phyloP scores from a whole-genome alignment of 2,113 vertebrate genomes.

The Macrotis lagotis region DNA sequence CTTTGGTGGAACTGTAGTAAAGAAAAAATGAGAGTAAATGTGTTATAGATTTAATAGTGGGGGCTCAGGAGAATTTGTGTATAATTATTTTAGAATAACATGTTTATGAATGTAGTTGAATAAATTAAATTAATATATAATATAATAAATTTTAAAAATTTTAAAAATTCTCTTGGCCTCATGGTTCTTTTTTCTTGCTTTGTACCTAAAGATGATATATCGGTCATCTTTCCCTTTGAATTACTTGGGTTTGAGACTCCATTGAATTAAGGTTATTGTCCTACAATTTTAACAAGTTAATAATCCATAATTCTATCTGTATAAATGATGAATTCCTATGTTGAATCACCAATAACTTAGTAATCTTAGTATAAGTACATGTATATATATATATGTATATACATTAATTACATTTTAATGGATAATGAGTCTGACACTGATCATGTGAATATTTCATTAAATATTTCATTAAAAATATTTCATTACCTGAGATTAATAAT shows the following conservation, averaged over 20 bases:
- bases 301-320: background rate
- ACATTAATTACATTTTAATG: background rate
- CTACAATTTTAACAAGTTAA: background rate
- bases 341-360: background rate
- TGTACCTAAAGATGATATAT: background rate
- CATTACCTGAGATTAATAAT: no score
- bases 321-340: background rate
- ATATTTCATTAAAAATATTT: no score
- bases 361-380: background rate
- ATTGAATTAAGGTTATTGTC: no score
- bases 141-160: no score
- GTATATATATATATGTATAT: background rate
- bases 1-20: background rate
- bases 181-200: background rate
- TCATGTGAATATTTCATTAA: background rate
- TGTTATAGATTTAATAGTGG: background rate
- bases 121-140: no score
- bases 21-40: background rate
- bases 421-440: background rate
- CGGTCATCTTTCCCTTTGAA: background rate
- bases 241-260: background rate
- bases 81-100: background rate
- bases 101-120: no score
- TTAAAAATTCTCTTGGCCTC: background rate
- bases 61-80: background rate